Conservation (phyloP, 2,888 invertebrate species). For the Maniola hyperantus region DNA sequence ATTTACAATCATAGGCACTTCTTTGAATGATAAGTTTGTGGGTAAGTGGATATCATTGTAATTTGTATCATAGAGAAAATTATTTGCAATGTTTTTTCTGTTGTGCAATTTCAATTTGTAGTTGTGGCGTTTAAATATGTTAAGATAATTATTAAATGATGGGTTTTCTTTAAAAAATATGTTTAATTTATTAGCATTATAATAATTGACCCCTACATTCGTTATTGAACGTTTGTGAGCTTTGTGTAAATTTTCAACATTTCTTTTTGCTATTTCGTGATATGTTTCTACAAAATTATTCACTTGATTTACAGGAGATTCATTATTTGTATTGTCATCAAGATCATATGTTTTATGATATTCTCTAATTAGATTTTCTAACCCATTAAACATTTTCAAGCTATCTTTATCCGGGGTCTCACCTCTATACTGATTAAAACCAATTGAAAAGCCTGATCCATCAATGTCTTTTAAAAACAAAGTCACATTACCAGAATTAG, state of each 20-base stretch:
- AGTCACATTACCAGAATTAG: slow-evolving; percentile 58
- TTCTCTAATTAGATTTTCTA: slow-evolving; percentile 61
- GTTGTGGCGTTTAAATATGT: slow-evolving; percentile 1
- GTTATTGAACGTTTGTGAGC: slow-evolving; percentile 12
- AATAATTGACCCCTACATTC: slow-evolving; percentile 9
- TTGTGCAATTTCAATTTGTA: neutral
- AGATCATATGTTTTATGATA: slow-evolving; percentile 60
- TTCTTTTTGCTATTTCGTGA: slow-evolving; percentile 35
- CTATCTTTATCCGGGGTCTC: slow-evolving; percentile 65
- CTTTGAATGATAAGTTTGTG: neutral
- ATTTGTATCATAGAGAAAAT: neutral
- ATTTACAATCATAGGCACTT: neutral
- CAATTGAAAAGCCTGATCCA: slow-evolving; percentile 68
- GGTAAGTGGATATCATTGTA: neutral
- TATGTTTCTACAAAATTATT: slow-evolving; percentile 31
- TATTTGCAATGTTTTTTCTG: neutral
- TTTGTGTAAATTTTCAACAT: slow-evolving; percentile 26
- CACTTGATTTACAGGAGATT: slow-evolving; percentile 32
- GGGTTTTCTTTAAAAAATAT: slow-evolving; percentile 4
- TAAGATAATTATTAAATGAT: slow-evolving; percentile 18
- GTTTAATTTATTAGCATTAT: slow-evolving; percentile 1
- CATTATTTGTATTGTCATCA: slow-evolving; percentile 33
- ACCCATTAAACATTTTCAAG: slow-evolving; percentile 62
- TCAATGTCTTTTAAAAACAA: slow-evolving; percentile 65
- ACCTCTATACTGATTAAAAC: slow-evolving; percentile 67